These are phyloP conservation scores for Porites rus DNA, from an alignment of 92 coral and sea anemone species.

Conservation along the genomic window DNA sequence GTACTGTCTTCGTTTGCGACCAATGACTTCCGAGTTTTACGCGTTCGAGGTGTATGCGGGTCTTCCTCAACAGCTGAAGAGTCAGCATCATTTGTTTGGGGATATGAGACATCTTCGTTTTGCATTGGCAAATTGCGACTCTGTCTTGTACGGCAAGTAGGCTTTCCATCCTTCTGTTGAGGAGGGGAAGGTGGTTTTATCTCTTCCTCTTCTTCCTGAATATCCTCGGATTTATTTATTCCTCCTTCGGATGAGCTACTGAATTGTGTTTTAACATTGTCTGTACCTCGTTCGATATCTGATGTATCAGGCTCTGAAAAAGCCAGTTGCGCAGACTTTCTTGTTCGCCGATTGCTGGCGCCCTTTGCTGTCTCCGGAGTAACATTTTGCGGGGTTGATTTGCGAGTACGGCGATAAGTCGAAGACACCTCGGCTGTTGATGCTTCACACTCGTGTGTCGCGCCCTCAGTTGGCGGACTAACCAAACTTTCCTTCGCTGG, in stretches of 20 bases:
- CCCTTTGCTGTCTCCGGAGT: background rate
- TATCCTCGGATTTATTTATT: background rate
- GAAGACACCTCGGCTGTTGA: background rate
- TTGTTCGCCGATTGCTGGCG: constrained; percentile 17
- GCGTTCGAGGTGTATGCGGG: background rate
- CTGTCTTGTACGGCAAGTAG: constrained; percentile 23
- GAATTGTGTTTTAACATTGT: background rate
- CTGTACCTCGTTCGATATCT: background rate
- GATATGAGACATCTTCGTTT: constrained; percentile 6
- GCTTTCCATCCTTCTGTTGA: background rate
- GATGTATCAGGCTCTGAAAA: constrained; percentile 8
- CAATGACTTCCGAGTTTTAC: constrained; percentile 19
- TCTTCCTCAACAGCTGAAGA: constrained; percentile 11
- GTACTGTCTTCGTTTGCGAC: background rate
- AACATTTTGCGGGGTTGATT: background rate
- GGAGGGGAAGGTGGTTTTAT: background rate
- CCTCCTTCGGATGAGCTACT: background rate
- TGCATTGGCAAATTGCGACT: constrained; percentile 5
- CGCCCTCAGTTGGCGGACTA: background rate
- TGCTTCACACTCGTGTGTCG: background rate
- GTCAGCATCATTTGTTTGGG: background rate
- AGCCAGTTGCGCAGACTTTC: background rate
- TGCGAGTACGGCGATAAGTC: constrained; percentile 32
- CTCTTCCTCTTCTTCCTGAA: background rate
- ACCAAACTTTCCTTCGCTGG: background rate